Evolutionary conservation across 1,140 invertebrate species (phyloP), one percentile per base, ranked within the genome.

Genomic region (Drosophila nasuta): DNA sequence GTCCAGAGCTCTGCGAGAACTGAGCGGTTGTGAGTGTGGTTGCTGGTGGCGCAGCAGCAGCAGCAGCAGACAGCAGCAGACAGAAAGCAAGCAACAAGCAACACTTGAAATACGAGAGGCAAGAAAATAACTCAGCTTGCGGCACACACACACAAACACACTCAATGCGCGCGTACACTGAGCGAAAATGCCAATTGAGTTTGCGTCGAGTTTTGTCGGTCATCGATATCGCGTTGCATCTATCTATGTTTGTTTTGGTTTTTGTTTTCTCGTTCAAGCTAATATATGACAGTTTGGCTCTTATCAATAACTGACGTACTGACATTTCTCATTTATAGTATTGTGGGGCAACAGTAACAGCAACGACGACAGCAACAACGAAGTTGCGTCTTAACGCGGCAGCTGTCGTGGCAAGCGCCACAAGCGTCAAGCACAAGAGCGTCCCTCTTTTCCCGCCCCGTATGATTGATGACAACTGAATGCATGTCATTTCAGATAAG

Each of bases 391-490:
- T 43, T 43, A 43, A 25, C 20, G 28, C 56, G 30, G 46, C 52
- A 64, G 59, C 17, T 30, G 38, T 46, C 8, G 30, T n/a, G 15
- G 54, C 35, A 60, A 60, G 57, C 46, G 46, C 28, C 51, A 43
- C 43, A 67, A 59, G 54, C 63, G 46, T 41, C 64, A 57, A 25
- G 38, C 43, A 1, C 38, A 3, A 25, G 49, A 11, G 17, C 25
- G 4, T 28, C 5, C 43, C 33, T 35, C 28, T 1, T 41, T 45
- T 33, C 2, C 11, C 41, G 13, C 49, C 46, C 51, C 41, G 1
- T 11, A 60, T 76, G 74, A 76, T 76, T 76, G 69, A 72, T 72
- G 69, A 15, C 58, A 65, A 60, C 46, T 65, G 69, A 76, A 56
- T 76, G 68, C 62, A 76, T 76, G 38, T 66, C 49, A 48, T 60